phyloP scores from a whole-genome alignment of 2,797 vertebrate species.

The Micrastur ruficollis region DNA sequence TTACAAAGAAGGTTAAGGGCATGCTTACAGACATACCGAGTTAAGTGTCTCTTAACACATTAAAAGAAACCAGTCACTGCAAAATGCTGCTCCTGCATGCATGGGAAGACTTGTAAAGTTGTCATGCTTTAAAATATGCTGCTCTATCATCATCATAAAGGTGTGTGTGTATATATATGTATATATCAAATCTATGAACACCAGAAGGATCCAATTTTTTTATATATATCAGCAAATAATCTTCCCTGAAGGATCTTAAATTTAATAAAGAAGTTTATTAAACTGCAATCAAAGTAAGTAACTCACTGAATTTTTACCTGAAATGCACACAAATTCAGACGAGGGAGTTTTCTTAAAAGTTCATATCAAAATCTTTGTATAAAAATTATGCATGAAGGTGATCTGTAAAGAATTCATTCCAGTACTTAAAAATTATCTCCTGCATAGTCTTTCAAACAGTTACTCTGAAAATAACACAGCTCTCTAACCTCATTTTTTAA shows the following conservation, averaged over 20 bases:
- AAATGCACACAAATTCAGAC: conserved; percentile 1
- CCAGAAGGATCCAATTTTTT: not conserved
- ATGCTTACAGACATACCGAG: conserved; percentile 40
- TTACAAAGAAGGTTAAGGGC: conserved; percentile 33
- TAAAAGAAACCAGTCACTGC: conserved; percentile 24
- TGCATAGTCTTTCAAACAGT: conserved; percentile 30
- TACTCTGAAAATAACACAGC: conserved; percentile 11
- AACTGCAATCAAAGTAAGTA: not conserved
- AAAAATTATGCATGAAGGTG: conserved; percentile 31
- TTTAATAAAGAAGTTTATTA: not conserved
- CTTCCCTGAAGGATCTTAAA: conserved; percentile 43
- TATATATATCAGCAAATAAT: not conserved
- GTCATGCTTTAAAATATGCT: conserved; percentile 52
- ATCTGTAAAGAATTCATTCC: conserved; percentile 5
- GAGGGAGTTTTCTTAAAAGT: not conserved
- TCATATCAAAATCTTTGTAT: conserved; percentile 44
- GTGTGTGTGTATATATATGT: not conserved
- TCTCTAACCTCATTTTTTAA: not conserved
- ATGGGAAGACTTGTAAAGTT: not conserved
- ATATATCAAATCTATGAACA: not conserved
- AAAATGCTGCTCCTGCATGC: conserved; percentile 46
- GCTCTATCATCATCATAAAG: conserved; percentile 1
- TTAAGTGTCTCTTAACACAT: not conserved
- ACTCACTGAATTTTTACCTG: not conserved
- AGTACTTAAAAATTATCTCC: conserved; percentile 15